phyloP scores from a whole-genome alignment of 2,113 vertebrate species.

The Varanus komodoensis region DNA sequence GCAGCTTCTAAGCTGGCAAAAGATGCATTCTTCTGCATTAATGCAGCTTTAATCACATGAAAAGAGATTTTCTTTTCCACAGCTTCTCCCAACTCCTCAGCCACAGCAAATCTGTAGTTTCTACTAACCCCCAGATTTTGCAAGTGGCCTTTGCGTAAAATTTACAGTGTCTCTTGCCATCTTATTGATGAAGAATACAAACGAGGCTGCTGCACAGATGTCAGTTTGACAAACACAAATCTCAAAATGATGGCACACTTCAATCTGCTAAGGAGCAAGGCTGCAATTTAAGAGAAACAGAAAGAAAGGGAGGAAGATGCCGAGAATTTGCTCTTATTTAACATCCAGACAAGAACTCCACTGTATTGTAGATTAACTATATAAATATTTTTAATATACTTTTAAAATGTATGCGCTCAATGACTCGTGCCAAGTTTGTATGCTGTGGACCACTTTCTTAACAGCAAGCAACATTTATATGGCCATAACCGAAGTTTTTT shows the following conservation, averaged over 20 bases:
- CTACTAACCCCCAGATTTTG: slow-evolving; percentile 9
- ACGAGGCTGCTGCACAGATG: slow-evolving; percentile 44
- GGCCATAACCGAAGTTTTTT: slow-evolving; percentile 55
- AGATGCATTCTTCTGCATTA: not conserved
- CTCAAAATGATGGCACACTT: slow-evolving; percentile 63
- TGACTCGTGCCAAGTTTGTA: slow-evolving; percentile 63
- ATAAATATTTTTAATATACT: slow-evolving; percentile 71
- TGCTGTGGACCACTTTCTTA: slow-evolving; percentile 47
- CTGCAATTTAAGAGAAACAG: slow-evolving; percentile 30
- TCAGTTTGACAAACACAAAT: slow-evolving; percentile 31
- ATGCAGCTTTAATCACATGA: not conserved
- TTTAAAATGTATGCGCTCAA: slow-evolving; percentile 65
- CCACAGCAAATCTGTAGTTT: not conserved
- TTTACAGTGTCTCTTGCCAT: slow-evolving; percentile 37
- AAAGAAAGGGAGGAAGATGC: not conserved
- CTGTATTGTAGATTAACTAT: slow-evolving; percentile 63
- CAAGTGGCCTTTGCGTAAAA: slow-evolving; percentile 53
- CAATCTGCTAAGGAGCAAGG: slow-evolving; percentile 61
- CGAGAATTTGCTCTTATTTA: slow-evolving; percentile 14
- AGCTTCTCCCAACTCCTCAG: not conserved
- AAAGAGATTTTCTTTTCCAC: not conserved
- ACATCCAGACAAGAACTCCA: slow-evolving; percentile 59
- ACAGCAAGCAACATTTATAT: slow-evolving; percentile 56
- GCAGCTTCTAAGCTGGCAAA: not conserved
- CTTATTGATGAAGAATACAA: slow-evolving; percentile 52